Evolutionary conservation across 2,888 invertebrate species (phyloP), one percentile per base, ranked within the genome.

Genomic region (Metallyticus violacea): DNA sequence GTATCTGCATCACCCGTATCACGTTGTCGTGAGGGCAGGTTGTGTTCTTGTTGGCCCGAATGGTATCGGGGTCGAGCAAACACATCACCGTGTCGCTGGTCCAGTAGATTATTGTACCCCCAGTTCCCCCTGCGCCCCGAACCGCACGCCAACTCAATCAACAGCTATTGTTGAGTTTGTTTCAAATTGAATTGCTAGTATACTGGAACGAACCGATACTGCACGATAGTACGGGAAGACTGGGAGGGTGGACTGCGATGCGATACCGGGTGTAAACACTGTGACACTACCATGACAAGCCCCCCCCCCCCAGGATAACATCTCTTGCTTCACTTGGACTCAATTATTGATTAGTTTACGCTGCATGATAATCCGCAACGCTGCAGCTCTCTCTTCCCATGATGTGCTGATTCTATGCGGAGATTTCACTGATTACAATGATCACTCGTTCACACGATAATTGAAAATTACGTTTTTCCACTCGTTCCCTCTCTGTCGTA

Each of bases 281-380:
- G 28, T 80, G 9, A 30, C 29, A 29, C 6, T 29, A n/a, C 25
- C 28, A 80, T 29, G 29, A 81, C 27, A 9, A 22, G 27, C 28
- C 27, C 15, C n/a, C 22, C 9, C n/a, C 27, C 15, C 28, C 9
- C 25, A 30, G 22, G 81, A 25, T 82, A 15, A 7, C 62, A 26
- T 62, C 29, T 82, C 82, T 76, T 76, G 82, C 76, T 26, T 76
- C 82, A 82, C 82, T 76, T 82, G 26, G 82, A 82, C 82, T 82
- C 82, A 82, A 27, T 82, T 82, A 82, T 82, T 82, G 82, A 82
- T 82, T 27, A 76, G 82, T 82, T 62, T 62, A 82, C 82, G n/a
- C 82, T 82, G 26, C 62, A 82, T 82, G 82, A 82, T 82, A 82
- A 82, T 82, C 76, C 82, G 62, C 82, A 82, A 82, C 82, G 62